Percentiles rank a stretch among this genome's conserved stretches.
These are phyloP conservation scores for Drusus annulatus DNA, from an alignment of 1,140 invertebrate species.

Conservation along the genomic window DNA sequence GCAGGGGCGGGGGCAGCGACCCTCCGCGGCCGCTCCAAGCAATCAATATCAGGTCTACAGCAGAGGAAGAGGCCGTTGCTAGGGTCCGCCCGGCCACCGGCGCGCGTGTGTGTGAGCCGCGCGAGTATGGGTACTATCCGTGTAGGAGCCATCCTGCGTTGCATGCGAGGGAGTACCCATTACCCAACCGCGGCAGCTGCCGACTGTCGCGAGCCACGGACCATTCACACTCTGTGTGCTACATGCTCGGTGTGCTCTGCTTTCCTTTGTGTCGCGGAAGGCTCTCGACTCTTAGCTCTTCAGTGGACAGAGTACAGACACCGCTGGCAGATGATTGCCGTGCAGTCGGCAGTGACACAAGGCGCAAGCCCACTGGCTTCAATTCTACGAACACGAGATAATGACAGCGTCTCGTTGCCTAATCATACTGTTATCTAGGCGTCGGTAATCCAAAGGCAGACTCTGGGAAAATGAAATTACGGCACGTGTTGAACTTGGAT, in stretches of 20 bases:
- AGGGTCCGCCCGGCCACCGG: constrained; percentile 38
- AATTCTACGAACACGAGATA: neutral
- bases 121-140: constrained; percentile 1
- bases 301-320: neutral
- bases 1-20: constrained; percentile 34
- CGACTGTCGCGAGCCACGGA: neutral
- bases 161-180: neutral
- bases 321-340: neutral
- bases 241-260: neutral
- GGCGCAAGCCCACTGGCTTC: neutral
- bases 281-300: too few relatives aligned
- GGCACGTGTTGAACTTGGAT: too few relatives aligned
- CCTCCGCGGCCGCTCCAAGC: constrained; percentile 41
- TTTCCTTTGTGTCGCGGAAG: constrained; percentile 20
- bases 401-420: neutral
- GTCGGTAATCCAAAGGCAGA: too few relatives aligned
- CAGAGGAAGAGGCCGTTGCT: constrained; percentile 44
- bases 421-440: too few relatives aligned
- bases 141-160: neutral
- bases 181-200: neutral
- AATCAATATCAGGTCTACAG: constrained; percentile 43
- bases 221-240: neutral
- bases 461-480: too few relatives aligned
- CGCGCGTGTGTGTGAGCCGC: constrained; percentile 22
- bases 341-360: neutral